Evolutionary conservation across 1,140 invertebrate species (phyloP).

Genomic region (Meloidogyne hapla): DNA sequence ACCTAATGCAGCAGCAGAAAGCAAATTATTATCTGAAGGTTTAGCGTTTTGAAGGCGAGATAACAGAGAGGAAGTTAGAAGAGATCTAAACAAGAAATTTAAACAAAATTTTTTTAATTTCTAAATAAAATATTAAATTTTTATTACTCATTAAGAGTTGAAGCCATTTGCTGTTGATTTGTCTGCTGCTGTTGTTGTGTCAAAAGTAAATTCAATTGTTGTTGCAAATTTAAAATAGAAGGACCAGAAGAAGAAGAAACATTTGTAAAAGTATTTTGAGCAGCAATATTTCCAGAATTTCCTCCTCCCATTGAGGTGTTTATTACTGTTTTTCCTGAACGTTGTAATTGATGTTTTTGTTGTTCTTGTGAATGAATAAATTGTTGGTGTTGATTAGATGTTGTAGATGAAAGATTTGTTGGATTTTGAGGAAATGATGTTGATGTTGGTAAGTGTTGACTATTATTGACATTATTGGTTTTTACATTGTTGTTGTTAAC

Average conservation of each 20-base stretch:
- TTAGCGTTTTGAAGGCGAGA: constrained; percentile 4
- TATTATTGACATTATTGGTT: background rate
- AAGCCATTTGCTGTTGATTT: constrained; percentile 6
- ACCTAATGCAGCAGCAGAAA: background rate
- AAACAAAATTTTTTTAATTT: background rate
- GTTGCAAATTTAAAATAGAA: constrained; percentile 10
- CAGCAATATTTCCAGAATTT: background rate
- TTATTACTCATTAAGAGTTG: constrained; percentile 14
- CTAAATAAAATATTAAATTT: background rate
- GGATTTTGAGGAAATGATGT: constrained; percentile 11
- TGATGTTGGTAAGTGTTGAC: background rate
- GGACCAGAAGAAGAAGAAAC: background rate
- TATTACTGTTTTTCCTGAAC: background rate
- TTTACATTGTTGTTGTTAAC: background rate
- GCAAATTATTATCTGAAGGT: background rate
- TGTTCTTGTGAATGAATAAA: constrained; percentile 13
- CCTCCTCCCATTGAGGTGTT: too few species aligned
- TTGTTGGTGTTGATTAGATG: constrained; percentile 27
- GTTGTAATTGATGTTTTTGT: constrained; percentile 10
- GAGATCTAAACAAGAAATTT: background rate
- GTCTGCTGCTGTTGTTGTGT: constrained; percentile 6
- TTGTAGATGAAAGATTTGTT: background rate
- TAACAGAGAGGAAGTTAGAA: background rate
- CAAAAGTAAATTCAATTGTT: constrained; percentile 14
- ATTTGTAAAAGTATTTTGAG: background rate